These are phyloP conservation scores for Takifugu ocellatus DNA, from an alignment of 2,797 vertebrate genomes.

Conservation along the genomic window DNA sequence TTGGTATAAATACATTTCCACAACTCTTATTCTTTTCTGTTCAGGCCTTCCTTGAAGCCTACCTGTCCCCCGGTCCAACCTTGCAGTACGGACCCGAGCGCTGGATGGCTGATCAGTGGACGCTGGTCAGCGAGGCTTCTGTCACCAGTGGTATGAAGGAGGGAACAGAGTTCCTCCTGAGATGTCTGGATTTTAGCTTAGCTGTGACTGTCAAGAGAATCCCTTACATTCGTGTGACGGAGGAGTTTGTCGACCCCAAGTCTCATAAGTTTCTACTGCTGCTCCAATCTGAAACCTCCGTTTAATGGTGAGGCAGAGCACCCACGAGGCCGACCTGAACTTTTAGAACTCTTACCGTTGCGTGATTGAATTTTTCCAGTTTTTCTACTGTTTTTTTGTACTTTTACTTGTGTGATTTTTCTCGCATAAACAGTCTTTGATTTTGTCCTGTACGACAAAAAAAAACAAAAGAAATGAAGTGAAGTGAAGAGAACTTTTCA, in stretches of 20 bases:
- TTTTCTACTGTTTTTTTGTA: slow-evolving; percentile 64
- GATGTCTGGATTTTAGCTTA: slow-evolving; percentile 91
- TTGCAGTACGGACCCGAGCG: slow-evolving; percentile 89
- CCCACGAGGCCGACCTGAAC: slow-evolving; percentile 50
- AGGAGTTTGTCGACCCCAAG: slow-evolving; percentile 93
- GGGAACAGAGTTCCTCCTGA: slow-evolving; percentile 85
- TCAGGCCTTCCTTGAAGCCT: slow-evolving; percentile 95
- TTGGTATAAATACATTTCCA: too few species aligned
- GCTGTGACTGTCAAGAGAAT: slow-evolving; percentile 88
- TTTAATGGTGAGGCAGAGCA: slow-evolving; percentile 61
- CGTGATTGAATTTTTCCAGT: slow-evolving; percentile 32
- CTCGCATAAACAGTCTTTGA: slow-evolving; percentile 37
- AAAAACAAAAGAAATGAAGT: neutral
- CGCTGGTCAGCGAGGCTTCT: slow-evolving; percentile 89
- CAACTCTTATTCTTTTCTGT: slow-evolving; percentile 1
- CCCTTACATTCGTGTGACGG: slow-evolving; percentile 88
- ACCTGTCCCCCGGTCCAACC: slow-evolving; percentile 87
- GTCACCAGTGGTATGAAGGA: slow-evolving; percentile 88
- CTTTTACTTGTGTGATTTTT: slow-evolving; percentile 45
- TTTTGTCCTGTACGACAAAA: slow-evolving; percentile 7
- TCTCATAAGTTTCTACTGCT: slow-evolving; percentile 94
- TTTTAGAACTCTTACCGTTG: slow-evolving; percentile 48
- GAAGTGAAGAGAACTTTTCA: neutral
- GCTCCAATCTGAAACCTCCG: slow-evolving; percentile 94
- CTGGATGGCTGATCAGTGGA: slow-evolving; percentile 93